Conservation (phyloP, 2,113 vertebrate genomes). For the Panurus biarmicus region DNA sequence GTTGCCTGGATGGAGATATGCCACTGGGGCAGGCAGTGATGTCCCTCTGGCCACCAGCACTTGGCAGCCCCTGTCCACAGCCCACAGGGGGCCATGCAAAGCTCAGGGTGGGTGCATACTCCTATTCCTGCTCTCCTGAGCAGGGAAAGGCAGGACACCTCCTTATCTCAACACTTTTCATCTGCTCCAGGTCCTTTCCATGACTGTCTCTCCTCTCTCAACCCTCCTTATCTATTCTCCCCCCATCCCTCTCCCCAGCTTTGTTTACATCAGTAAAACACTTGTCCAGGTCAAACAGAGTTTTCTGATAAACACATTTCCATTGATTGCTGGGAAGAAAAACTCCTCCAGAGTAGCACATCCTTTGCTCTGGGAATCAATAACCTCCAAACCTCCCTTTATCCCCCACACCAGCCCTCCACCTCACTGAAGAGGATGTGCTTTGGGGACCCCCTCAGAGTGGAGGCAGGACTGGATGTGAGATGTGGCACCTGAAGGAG, state of each 20-base stretch:
- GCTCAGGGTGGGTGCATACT: fast-evolving
- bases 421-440: not conserved
- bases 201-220: not conserved
- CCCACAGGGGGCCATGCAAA: not conserved
- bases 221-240: not conserved
- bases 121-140: not conserved
- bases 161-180: not conserved
- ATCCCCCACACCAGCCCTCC: not conserved
- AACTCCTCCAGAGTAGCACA: not conserved
- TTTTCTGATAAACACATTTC: conserved; percentile 49
- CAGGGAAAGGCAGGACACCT: not conserved
- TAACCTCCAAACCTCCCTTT: not conserved
- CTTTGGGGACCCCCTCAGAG: not conserved
- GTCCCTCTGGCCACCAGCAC: not conserved
- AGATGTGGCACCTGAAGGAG: not conserved
- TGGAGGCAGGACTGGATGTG: not conserved
- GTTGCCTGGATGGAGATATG: not conserved
- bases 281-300: not conserved
- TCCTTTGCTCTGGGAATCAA: conserved; percentile 3
- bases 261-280: conserved; percentile 17
- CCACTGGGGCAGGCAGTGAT: fast-evolving
- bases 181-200: not conserved
- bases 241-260: not conserved
- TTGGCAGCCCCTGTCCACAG: not conserved
- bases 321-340: conserved; percentile 52